A percentile compares a stretch with the other conserved stretches of the same genome.
Evolutionary conservation across 2,113 vertebrate genomes (phyloP).

Genomic region (Cottus gobio): DNA sequence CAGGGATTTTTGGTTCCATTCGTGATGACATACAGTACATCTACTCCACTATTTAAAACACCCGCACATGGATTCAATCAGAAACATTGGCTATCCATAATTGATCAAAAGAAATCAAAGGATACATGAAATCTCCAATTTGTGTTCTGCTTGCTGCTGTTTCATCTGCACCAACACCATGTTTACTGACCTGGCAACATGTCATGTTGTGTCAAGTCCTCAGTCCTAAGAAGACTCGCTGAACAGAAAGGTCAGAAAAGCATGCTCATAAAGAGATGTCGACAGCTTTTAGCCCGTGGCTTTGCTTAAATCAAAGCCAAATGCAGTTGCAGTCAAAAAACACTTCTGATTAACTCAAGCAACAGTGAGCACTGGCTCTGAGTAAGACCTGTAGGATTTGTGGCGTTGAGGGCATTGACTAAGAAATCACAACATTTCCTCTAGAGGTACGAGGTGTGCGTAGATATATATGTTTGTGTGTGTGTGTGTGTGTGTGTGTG

Average conservation of each 20-base stretch:
- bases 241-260: slow-evolving; percentile 85
- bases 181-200: slow-evolving; percentile 84
- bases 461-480: slow-evolving; percentile 4
- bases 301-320: slow-evolving; percentile 83
- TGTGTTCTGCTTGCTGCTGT: slow-evolving; percentile 47
- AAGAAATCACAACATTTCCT: slow-evolving; percentile 77
- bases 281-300: slow-evolving; percentile 85
- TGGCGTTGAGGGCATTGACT: slow-evolving; percentile 77
- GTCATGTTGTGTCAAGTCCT: slow-evolving; percentile 84
- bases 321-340: slow-evolving; percentile 80
- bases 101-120: slow-evolving; percentile 35
- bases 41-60: not conserved
- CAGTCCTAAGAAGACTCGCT: slow-evolving; percentile 80
- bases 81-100: slow-evolving; percentile 9
- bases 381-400: slow-evolving; percentile 79
- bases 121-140: slow-evolving; percentile 35
- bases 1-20: not conserved
- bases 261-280: slow-evolving; percentile 80
- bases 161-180: slow-evolving; percentile 73
- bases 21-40: not conserved
- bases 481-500: not conserved
- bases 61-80: not conserved
- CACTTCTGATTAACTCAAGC: slow-evolving; percentile 84
- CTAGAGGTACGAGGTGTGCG: slow-evolving; percentile 62
- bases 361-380: slow-evolving; percentile 81